Percentiles rank a stretch among this genome's conserved stretches.
Evolutionary conservation across 2,113 vertebrate species (phyloP).

Genomic region (Neolamprologus toae): DNA sequence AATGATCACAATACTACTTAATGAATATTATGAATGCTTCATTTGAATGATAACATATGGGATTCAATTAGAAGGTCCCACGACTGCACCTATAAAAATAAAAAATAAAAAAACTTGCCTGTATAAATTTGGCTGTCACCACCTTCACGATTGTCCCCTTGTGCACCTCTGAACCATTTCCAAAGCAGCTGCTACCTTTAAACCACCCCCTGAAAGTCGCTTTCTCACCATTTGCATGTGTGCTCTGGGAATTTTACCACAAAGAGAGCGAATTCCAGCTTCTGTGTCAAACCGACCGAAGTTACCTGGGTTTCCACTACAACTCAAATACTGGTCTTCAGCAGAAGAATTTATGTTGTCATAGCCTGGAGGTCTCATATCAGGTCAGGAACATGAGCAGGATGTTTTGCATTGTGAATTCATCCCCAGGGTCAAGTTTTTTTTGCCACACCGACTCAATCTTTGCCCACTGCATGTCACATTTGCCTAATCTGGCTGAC

Average conservation of each 20-base stretch:
- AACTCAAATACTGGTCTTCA: not conserved
- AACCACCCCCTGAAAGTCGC: not conserved
- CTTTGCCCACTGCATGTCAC: not conserved
- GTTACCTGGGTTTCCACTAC: not conserved
- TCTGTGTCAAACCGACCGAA: not conserved
- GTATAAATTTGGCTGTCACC: not conserved
- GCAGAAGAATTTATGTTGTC: not conserved
- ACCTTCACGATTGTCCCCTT: not conserved
- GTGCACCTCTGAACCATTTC: not conserved
- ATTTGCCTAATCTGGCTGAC: accelerated
- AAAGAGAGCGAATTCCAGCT: not conserved
- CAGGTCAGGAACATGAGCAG: not conserved
- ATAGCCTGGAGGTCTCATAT: not conserved
- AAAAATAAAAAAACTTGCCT: not conserved
- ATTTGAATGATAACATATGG: not conserved
- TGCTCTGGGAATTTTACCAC: not conserved
- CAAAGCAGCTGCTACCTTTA: not conserved
- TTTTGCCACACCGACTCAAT: not conserved
- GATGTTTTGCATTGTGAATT: not conserved
- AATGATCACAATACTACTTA: not conserved
- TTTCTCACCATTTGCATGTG: not conserved
- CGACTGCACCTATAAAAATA: not conserved
- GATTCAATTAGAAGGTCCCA: not conserved
- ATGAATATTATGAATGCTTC: not conserved
- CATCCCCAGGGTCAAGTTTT: not conserved